Percentiles rank a stretch among this genome's conserved stretches.
Conservation (phyloP, 2,888 invertebrate genomes). For the Tortricodes alternella region DNA sequence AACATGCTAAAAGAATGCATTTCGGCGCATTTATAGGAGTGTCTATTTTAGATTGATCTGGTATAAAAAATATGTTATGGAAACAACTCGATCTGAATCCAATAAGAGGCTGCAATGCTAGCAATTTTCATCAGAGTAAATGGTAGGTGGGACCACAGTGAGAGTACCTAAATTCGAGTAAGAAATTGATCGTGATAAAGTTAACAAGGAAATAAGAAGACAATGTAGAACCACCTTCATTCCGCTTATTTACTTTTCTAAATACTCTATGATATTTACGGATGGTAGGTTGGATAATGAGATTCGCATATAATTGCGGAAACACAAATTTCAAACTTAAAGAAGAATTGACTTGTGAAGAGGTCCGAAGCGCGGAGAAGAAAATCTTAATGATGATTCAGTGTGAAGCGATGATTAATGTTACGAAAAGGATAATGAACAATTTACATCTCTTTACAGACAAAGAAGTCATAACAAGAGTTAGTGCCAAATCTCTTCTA, state of each 20-base stretch:
- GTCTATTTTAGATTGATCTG: too few relatives aligned
- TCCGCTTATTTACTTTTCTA: slow-evolving; percentile 14
- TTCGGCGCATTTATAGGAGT: too few relatives aligned
- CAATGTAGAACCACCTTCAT: too few relatives aligned
- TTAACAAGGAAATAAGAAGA: too few relatives aligned
- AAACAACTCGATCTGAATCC: too few relatives aligned
- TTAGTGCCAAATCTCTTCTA: neutral
- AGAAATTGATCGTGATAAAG: too few relatives aligned
- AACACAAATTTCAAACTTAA: neutral
- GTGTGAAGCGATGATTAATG: neutral
- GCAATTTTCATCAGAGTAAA: neutral
- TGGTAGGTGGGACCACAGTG: slow-evolving; percentile 25
- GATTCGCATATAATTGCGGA: neutral
- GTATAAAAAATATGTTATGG: too few relatives aligned
- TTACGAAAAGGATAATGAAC: neutral
- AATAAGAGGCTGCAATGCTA: slow-evolving; percentile 25
- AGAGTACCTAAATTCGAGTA: too few relatives aligned
- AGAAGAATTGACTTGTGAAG: neutral
- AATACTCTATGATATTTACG: slow-evolving; percentile 10
- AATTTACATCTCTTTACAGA: neutral
- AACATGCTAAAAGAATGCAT: too few relatives aligned
- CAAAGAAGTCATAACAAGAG: neutral
- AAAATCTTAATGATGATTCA: neutral
- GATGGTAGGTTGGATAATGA: slow-evolving; percentile 12
- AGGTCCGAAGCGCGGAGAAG: too few relatives aligned